Conservation (phyloP, 2,888 invertebrate genomes). For the Nesidiocoris tenuis region DNA sequence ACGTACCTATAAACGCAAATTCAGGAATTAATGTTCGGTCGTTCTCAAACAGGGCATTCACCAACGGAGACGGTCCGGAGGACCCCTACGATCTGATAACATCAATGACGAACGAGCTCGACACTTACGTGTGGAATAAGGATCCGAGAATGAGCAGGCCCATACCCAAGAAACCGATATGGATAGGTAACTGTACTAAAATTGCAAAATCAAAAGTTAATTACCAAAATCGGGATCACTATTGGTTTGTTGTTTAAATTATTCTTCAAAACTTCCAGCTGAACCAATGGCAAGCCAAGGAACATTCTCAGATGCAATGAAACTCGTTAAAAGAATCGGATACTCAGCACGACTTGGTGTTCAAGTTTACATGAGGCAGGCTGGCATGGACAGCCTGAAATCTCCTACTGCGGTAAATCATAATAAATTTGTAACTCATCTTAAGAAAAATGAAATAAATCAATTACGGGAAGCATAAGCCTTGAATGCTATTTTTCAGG, state of each 20-base stretch:
- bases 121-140: slow-evolving; percentile 50
- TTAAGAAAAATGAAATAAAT: not conserved
- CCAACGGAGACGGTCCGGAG: slow-evolving; percentile 29
- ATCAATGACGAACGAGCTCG: slow-evolving; percentile 47
- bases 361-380: slow-evolving; percentile 69
- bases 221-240: not conserved
- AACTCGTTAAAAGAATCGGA: slow-evolving; percentile 73
- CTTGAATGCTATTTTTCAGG: slow-evolving; percentile 62
- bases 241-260: not conserved
- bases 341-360: slow-evolving; percentile 71
- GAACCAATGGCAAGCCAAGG: slow-evolving; percentile 54
- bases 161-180: slow-evolving; percentile 54
- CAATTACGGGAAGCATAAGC: no score
- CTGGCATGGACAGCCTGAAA: slow-evolving; percentile 62
- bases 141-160: slow-evolving; percentile 51
- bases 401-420: slow-evolving; percentile 65
- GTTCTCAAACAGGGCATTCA: slow-evolving; percentile 31
- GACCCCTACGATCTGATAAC: slow-evolving; percentile 38
- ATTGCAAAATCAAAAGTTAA: not conserved
- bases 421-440: not conserved
- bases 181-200: slow-evolving; percentile 54
- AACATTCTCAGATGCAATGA: slow-evolving; percentile 61
- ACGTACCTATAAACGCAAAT: no score
- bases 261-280: slow-evolving; percentile 51
- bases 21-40: no score